These are phyloP conservation scores for Notolabrus celidotus DNA, from an alignment of 2,797 vertebrate species.

Conservation along the genomic window DNA sequence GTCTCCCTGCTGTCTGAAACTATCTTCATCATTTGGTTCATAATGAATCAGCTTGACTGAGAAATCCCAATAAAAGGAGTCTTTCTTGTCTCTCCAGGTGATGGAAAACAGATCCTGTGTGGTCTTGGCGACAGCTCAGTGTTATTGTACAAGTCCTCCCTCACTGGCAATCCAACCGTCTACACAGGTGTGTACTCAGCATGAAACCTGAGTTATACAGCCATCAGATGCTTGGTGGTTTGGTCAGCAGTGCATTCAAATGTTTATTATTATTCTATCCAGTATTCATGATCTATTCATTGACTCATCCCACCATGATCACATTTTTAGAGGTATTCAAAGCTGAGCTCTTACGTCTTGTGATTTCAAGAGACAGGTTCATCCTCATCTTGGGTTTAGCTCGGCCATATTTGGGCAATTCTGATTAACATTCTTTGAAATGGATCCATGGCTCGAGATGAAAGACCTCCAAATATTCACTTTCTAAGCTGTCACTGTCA, in stretches of 20 bases:
- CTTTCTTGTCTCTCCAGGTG: constrained; percentile 80
- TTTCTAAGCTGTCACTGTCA: constrained; percentile 44
- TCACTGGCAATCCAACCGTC: constrained; percentile 80
- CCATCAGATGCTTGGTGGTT: constrained; percentile 6
- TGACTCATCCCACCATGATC: neutral
- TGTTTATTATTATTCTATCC: neutral
- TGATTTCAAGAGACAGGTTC: constrained; percentile 25
- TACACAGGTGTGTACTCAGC: constrained; percentile 85
- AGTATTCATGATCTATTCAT: neutral
- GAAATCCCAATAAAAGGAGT: constrained; percentile 24
- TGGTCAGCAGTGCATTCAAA: constrained; percentile 24
- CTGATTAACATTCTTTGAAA: constrained; percentile 42
- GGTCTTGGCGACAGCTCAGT: constrained; percentile 88
- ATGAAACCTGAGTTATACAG: constrained; percentile 14
- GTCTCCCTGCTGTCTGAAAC: constrained; percentile 9
- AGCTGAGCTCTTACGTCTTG: neutral
- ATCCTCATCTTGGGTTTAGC: constrained; percentile 15
- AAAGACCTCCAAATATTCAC: constrained; percentile 48
- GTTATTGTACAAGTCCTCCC: constrained; percentile 85
- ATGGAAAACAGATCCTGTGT: constrained; percentile 90
- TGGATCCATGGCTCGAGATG: constrained; percentile 41
- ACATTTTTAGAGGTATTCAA: constrained; percentile 1
- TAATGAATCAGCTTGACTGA: constrained; percentile 16
- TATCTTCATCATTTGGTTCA: neutral
- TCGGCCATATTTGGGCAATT: constrained; percentile 25